Evolutionary conservation across 2,113 vertebrate species (phyloP).

Genomic region (Nothocercus julius): DNA sequence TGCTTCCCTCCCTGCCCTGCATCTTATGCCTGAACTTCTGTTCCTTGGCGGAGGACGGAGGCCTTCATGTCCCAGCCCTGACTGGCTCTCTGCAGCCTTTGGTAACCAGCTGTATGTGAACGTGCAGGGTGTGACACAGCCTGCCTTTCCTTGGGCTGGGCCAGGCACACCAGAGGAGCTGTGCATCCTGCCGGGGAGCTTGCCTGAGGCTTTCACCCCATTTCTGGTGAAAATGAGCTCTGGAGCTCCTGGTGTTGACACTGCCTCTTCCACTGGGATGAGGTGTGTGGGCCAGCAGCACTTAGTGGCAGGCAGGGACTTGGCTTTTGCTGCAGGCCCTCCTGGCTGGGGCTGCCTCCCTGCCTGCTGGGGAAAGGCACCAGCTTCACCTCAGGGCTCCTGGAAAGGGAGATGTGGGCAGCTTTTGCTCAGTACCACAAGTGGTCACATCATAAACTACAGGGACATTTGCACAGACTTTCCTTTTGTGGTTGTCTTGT

Average conservation of each 20-base stretch:
- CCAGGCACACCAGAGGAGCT: rapidly evolving
- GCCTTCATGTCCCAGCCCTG: not conserved
- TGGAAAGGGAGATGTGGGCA: not conserved
- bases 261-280: rapidly evolving
- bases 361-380: rapidly evolving
- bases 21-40: not conserved
- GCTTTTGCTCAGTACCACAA: not conserved
- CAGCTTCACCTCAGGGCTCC: not conserved
- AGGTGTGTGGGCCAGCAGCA: rapidly evolving
- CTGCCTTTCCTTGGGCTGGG: rapidly evolving
- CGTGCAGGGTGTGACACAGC: not conserved
- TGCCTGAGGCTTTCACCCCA: rapidly evolving
- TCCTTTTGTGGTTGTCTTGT: not conserved
- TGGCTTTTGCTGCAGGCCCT: rapidly evolving
- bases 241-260: not conserved
- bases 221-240: rapidly evolving
- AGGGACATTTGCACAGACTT: not conserved
- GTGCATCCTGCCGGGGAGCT: rapidly evolving
- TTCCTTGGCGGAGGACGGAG: not conserved
- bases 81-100: not conserved
- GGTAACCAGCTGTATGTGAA: not conserved
- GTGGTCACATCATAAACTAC: not conserved
- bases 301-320: not conserved
- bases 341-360: not conserved
- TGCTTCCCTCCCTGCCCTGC: not conserved